Evolutionary conservation across 2,888 invertebrate genomes (phyloP), one percentile per base, ranked within the genome.

Genomic region (Steromphala cineraria): DNA sequence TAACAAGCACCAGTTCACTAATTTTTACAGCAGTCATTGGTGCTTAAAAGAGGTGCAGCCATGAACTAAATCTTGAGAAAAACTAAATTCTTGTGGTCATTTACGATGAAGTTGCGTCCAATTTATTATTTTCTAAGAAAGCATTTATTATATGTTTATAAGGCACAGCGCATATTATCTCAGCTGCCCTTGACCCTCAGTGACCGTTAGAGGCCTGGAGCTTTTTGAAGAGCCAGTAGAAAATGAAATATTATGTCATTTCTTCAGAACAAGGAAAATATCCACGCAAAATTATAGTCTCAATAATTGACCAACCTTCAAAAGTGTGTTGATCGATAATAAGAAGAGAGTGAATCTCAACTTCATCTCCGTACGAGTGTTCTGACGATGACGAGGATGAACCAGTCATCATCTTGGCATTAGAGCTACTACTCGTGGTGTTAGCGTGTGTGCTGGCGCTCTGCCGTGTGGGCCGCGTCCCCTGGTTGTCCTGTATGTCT

Each of bases 311-410:
- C 82, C 62, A 80, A 92, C 92, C 95, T 95, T 99, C 98, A 93
- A 99, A 99, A 0, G 98, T 99, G 94, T 99, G 98, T 91, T 98
- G 98, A 94, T 99, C 98, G 82, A 99, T 96, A 76, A 99, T 95
- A 36, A 99, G 95, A 86, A 99, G 95, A 93, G 92, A 93, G 94
- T 98, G 97, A 36, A 97, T 96, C 94, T 98, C 98, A 17, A 97
- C 95, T 94, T 98, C 98, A 91, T 97, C 96, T 0, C 97, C 97
- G 80, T 86, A 89, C 31, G 85, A 84, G 90, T 95, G 95, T 82
- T 96, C 92, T 85, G 94, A 89, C 81, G 93, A 93, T 82, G 91
- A 94, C 87, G 92, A 92, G 81, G 95, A 94, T 87, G 94, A 94
- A 82, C 93, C 53, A 71, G 85, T 85, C 62, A 88, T 82, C 78